Evolutionary conservation across 2,888 invertebrate species (phyloP), one percentile per base, ranked within the genome.

Genomic region (Drosophila meridionalis): DNA sequence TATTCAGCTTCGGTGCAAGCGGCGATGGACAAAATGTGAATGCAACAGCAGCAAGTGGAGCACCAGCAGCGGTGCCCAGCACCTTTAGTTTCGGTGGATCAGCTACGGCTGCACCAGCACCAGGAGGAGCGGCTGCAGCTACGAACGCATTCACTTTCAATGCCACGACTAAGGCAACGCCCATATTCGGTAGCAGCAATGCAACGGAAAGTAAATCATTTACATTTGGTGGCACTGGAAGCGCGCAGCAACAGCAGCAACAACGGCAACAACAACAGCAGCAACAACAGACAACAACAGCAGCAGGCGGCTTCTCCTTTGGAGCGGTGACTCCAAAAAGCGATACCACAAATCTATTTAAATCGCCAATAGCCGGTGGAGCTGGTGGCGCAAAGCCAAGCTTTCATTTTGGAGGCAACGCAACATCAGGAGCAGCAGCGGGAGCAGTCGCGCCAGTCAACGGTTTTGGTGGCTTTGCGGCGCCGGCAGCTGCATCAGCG

Each of bases 291-390:
- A n/a, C 8, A 47, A 9, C 36, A 40, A 28, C 55, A 1, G 38
- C 38, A 57, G 20, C 53, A n/a, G 83, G 89, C 5, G 84, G 87
- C 1, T 83, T 83, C 42, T 73, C 80, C 7, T 80, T 77, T 78
- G 63, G 56, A 14, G 58, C 67, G 9, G 67, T 64, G 7, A 38
- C 69, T 26, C 52, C 77, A 73, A 59, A 71, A 55, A 68, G 34
- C 20, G 62, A 79, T 6, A 30, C 83, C 2, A 63, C 67, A 40
- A 84, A 77, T 50, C 56, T 81, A 5, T 87, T 90, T 69, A 75
- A 78, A 20, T 42, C 73, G 12, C 61, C 69, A 32, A 12, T 42
- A 40, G 32, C 48, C 20, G 30, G 61, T 1, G 42, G 40, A 14
- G 59, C 74, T 0, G 66, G 71, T 50, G 45, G 77, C 52, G 68